Evolutionary conservation across 2,888 invertebrate genomes (phyloP), one percentile per base, ranked within the genome.

Genomic region (Agapostemon virescens): DNA sequence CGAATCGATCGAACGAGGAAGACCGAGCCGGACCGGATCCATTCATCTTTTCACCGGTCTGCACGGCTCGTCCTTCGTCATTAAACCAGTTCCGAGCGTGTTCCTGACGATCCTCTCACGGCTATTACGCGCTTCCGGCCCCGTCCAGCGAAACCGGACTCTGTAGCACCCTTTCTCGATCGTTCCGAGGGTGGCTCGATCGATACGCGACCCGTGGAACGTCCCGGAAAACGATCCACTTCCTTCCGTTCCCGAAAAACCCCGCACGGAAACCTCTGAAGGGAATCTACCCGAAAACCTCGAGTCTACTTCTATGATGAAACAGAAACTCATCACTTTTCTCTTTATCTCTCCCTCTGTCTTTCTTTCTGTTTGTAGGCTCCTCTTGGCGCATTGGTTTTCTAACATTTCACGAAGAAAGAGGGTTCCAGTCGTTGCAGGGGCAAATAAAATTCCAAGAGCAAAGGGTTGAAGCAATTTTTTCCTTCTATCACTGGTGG

Each of bases 51-150:
- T 85, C 86, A 74, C 82, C 63, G 86, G 82, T 84, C 36, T 71
- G 66, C 68, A 38, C 67, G 23, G n/a, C 76, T 77, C 83, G 81
- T 88, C 88, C 87, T 84, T 86, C 81, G 86, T 75, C 86, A 85
- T 85, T 87, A 90, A 89, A 91, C 91, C 90, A 89, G 91, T 90
- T 91, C 89, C 86, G 71, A 89, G 86, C 89, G 86, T 88, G 87
- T 85, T 90, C 89, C 87, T 88, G 88, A 86, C 86, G 89, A 90
- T 90, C 90, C 90, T 92, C 91, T 91, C 91, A 91, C 92, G 91
- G 91, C 91, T 92, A 92, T 92, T 92, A 91, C 91, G 91, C 87
- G 91, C 91, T 92, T 92, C 92, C 92, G 91, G 92, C 88, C 91
- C 87, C 86, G 72, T 89, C 90, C 88, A 90, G 90, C 88, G 90